Evolutionary conservation across 2,797 vertebrate species (phyloP).

Genomic region (Aselliscus stoliczkanus): DNA sequence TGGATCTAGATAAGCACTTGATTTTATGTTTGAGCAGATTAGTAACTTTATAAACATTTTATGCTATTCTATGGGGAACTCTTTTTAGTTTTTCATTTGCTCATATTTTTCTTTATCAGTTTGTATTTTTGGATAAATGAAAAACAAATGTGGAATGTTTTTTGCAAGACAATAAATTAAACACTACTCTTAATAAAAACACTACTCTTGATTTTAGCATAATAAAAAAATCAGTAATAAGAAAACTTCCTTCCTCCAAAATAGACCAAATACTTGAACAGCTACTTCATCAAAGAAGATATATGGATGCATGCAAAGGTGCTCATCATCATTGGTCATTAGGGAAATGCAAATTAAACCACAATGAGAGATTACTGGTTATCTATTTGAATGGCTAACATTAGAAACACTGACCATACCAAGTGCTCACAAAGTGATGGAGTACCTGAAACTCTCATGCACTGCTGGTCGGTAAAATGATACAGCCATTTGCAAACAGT

Average conservation of each 20-base stretch:
- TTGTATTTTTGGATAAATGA: background rate
- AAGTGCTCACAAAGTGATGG: background rate
- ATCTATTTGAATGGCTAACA: background rate
- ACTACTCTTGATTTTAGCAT: background rate
- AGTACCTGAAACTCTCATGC: background rate
- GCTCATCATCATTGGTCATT: background rate
- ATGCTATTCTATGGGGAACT: background rate
- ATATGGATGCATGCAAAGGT: background rate
- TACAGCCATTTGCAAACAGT: background rate
- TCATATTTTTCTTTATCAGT: background rate
- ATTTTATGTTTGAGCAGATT: background rate
- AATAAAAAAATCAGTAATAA: background rate
- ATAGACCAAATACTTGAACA: background rate
- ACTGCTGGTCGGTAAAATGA: background rate
- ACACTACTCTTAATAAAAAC: background rate
- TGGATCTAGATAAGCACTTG: background rate
- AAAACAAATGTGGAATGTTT: background rate
- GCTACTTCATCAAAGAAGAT: background rate
- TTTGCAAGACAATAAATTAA: conserved; percentile 1
- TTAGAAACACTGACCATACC: background rate
- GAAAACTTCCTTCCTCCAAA: background rate
- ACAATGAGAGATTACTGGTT: background rate
- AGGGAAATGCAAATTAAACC: background rate
- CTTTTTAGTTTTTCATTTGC: background rate
- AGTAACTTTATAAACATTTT: background rate